A percentile compares a stretch with the other conserved stretches of the same genome.
Evolutionary conservation across 64 coral and sea anemone genomes (phyloP).

Genomic region (Platygyra sinensis): DNA sequence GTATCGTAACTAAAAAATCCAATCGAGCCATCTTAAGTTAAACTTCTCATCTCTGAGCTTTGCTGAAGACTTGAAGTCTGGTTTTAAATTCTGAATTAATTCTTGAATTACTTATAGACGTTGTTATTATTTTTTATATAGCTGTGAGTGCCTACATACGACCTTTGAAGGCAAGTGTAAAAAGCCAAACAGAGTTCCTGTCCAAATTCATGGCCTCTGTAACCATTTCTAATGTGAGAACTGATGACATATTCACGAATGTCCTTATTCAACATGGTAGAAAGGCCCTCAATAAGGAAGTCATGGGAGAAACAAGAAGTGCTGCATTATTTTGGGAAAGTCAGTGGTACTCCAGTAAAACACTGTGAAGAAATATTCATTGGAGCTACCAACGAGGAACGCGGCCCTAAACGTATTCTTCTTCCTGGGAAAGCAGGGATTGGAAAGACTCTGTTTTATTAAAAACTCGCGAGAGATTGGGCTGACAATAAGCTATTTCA

Average conservation of each 20-base stretch:
- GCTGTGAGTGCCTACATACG: background rate
- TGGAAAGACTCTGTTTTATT: conserved; percentile 45
- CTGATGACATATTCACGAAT: conserved; percentile 55
- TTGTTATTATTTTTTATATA: background rate
- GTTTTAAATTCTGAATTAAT: too few species aligned
- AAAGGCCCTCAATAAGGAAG: background rate
- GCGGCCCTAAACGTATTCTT: background rate
- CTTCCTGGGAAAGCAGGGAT: conserved; percentile 58
- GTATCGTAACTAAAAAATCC: too few species aligned
- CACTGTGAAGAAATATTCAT: conserved; percentile 8
- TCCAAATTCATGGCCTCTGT: background rate
- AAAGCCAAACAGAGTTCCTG: conserved; percentile 24
- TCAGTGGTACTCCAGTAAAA: background rate
- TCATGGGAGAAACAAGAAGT: background rate
- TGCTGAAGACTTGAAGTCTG: too few species aligned
- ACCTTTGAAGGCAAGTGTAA: conserved; percentile 18
- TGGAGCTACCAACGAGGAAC: background rate
- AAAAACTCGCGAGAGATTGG: background rate
- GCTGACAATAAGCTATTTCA: conserved; percentile 32
- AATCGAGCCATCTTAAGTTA: too few species aligned
- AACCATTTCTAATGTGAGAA: background rate
- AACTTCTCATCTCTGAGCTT: too few species aligned
- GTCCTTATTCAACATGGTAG: conserved; percentile 35
- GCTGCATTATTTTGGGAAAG: background rate
- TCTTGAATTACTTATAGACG: too few species aligned